Evolutionary conservation across 2,797 vertebrate genomes (phyloP).

Genomic region (Xiphophorus birchmanni): DNA sequence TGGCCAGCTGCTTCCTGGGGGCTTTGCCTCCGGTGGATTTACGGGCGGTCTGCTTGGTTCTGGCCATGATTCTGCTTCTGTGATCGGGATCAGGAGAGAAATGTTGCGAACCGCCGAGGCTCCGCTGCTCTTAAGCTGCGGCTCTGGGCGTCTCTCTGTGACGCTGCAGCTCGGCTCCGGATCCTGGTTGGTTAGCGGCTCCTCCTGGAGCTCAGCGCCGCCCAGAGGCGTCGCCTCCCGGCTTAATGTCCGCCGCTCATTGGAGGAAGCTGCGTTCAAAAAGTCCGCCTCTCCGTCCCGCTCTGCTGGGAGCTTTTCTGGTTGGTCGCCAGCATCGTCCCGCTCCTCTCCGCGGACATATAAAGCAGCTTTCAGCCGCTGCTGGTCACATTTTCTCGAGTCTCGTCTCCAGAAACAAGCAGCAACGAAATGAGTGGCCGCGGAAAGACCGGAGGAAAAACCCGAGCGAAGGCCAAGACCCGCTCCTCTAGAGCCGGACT

Average conservation of each 20-base stretch:
- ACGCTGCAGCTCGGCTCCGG: too few species aligned
- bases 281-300: neutral
- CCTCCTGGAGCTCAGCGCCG: too few species aligned
- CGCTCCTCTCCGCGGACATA: neutral
- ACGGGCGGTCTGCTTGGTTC: too few species aligned
- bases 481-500: too few species aligned
- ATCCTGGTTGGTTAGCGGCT: too few species aligned
- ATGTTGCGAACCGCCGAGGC: neutral
- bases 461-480: too few species aligned
- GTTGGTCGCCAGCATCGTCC: neutral
- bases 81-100: neutral
- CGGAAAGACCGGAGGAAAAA: too few species aligned
- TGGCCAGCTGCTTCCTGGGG: conserved; percentile 4
- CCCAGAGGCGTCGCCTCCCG: neutral
- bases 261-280: neutral
- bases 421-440: too few species aligned
- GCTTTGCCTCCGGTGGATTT: conserved; percentile 2
- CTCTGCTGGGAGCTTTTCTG: neutral
- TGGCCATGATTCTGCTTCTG: neutral
- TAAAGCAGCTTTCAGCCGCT: neutral
- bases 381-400: neutral
- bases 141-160: too few species aligned
- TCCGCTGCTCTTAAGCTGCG: neutral
- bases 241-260: neutral
- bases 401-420: neutral